These are phyloP conservation scores for Pheucticus melanocephalus DNA, from an alignment of 2,113 vertebrate genomes.

Conservation along the genomic window DNA sequence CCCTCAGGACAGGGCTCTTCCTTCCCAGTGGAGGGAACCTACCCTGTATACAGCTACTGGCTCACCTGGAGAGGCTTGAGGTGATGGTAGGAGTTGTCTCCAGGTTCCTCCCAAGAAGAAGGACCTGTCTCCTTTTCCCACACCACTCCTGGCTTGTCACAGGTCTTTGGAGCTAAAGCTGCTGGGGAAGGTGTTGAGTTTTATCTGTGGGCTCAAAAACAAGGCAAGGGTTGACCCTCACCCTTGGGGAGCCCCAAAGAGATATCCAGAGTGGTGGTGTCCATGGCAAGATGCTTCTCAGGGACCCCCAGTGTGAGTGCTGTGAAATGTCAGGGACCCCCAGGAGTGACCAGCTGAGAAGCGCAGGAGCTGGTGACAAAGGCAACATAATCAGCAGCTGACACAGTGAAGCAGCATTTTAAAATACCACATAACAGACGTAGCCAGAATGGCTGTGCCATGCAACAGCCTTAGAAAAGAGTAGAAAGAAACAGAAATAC, in stretches of 20 bases:
- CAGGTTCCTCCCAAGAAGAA: not conserved
- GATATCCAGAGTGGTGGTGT: not conserved
- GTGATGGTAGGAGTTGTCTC: not conserved
- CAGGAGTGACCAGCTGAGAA: rapidly evolving
- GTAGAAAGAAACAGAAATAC: not conserved
- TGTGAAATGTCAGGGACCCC: not conserved
- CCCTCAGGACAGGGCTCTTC: not conserved
- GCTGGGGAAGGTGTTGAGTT: rapidly evolving
- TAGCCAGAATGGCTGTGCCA: not conserved
- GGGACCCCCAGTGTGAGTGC: rapidly evolving
- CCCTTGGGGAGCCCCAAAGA: not conserved
- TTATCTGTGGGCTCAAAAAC: not conserved
- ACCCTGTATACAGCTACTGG: rapidly evolving
- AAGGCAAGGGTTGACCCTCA: not conserved
- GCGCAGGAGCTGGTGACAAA: not conserved
- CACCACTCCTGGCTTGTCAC: not conserved
- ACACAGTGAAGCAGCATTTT: not conserved
- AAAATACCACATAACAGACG: not conserved
- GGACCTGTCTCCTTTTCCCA: not conserved
- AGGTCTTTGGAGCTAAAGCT: not conserved
- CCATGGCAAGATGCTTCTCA: rapidly evolving
- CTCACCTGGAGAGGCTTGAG: not conserved
- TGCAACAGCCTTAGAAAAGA: not conserved
- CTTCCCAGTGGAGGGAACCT: not conserved
- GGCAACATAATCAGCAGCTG: not conserved